phyloP scores from a whole-genome alignment of 2,888 invertebrate species.

The Tiphia femorata region DNA sequence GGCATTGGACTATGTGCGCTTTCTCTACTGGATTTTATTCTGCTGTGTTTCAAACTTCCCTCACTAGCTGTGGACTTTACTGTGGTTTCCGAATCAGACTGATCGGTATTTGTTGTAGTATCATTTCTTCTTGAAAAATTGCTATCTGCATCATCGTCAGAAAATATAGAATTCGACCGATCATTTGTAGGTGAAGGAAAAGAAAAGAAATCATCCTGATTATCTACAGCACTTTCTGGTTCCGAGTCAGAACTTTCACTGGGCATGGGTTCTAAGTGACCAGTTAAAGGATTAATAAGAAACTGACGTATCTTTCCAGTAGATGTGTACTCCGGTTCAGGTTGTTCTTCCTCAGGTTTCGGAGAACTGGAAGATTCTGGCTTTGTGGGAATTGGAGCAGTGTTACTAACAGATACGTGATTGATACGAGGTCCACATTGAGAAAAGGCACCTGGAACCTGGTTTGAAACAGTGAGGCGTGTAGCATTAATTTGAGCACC shows the following conservation, averaged over 20 bases:
- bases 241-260: slow-evolving; percentile 77
- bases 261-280: slow-evolving; percentile 85
- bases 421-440: slow-evolving; percentile 49
- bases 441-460: slow-evolving; percentile 56
- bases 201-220: slow-evolving; percentile 69
- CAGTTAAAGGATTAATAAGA: slow-evolving; percentile 91
- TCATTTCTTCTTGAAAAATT: slow-evolving; percentile 71
- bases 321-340: slow-evolving; percentile 71
- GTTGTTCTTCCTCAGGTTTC: slow-evolving; percentile 22
- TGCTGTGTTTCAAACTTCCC: slow-evolving; percentile 70
- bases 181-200: slow-evolving; percentile 70
- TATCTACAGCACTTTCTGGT: slow-evolving; percentile 65
- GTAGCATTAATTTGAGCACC: slow-evolving; percentile 55
- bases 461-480: slow-evolving; percentile 45
- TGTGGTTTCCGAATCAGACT: slow-evolving; percentile 73
- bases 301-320: slow-evolving; percentile 82
- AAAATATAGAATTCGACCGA: slow-evolving; percentile 71
- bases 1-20: slow-evolving; percentile 68
- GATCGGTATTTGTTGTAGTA: slow-evolving; percentile 70
- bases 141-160: slow-evolving; percentile 75
- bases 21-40: slow-evolving; percentile 62
- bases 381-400: slow-evolving; percentile 30
- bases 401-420: slow-evolving; percentile 36
- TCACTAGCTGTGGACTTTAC: slow-evolving; percentile 74
- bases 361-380: slow-evolving; percentile 43